phyloP scores from a whole-genome alignment of 2,888 invertebrate genomes.

The Spatulosminthurus flaviceps region DNA sequence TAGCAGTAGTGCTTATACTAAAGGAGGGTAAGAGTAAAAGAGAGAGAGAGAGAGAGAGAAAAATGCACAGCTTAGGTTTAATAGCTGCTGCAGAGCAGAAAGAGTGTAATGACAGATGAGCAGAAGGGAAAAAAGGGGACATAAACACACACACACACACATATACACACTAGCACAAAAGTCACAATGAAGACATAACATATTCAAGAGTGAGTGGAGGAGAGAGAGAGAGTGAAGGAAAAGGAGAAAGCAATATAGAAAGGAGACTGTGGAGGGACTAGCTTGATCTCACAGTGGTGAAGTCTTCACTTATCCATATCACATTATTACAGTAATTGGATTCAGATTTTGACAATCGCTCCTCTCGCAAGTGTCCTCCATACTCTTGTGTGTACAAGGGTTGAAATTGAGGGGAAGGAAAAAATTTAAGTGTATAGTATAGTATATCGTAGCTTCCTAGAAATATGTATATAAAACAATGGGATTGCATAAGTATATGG shows the following conservation, averaged over 20 bases:
- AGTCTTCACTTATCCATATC: slow-evolving; percentile 42
- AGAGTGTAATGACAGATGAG: slow-evolving; percentile 30
- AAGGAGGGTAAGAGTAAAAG: background rate
- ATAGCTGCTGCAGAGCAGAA: background rate
- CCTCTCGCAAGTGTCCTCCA: background rate
- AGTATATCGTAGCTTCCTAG: no score
- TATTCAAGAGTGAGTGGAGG: background rate
- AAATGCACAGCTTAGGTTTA: slow-evolving; percentile 17
- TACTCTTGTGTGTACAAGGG: slow-evolving; percentile 2
- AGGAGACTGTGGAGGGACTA: background rate
- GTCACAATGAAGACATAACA: slow-evolving; percentile 25
- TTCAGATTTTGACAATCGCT: slow-evolving; percentile 50
- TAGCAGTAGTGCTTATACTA: background rate
- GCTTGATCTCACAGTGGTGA: slow-evolving; percentile 31
- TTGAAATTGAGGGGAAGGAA: slow-evolving; percentile 28
- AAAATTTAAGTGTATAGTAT: background rate
- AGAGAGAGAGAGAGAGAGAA: background rate
- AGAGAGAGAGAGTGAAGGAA: no score
- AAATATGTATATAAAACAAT: no score
- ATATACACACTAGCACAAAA: background rate
- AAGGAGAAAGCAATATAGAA: slow-evolving; percentile 21
- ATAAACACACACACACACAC: no score
- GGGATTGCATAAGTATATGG: no score
- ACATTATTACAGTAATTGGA: slow-evolving; percentile 52
- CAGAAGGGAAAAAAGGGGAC: slow-evolving; percentile 10